phyloP scores from a whole-genome alignment of 2,888 invertebrate genomes.

The Oscheius sp. region DNA sequence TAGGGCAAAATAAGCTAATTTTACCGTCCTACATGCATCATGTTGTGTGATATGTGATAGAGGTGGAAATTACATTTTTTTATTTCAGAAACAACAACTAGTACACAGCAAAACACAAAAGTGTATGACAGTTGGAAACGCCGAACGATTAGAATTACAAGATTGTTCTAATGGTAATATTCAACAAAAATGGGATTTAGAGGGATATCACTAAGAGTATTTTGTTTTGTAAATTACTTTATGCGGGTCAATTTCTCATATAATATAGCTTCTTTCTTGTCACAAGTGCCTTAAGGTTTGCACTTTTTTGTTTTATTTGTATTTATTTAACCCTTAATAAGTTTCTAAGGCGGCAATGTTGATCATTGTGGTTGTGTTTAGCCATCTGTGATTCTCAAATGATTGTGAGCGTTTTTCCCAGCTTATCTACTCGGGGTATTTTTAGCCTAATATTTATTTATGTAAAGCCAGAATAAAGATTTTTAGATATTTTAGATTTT shows the following conservation, averaged over 20 bases:
- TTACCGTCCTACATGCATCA: not conserved
- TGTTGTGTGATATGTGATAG: not conserved
- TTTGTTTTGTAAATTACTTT: not conserved
- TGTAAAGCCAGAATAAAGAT: not conserved
- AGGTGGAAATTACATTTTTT: not conserved
- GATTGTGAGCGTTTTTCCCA: conserved; percentile 6
- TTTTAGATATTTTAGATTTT: not conserved
- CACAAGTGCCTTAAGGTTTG: conserved; percentile 10
- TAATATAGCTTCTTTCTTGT: not conserved
- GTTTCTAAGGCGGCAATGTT: not conserved
- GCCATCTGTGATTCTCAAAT: conserved; percentile 20
- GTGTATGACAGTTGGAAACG: conserved; percentile 14
- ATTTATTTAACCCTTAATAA: not conserved
- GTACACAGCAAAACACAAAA: conserved; percentile 30
- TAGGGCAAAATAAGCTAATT: not conserved
- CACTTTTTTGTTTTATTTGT: not conserved
- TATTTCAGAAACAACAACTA: conserved; percentile 21
- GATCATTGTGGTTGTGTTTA: conserved; percentile 15
- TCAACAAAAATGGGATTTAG: conserved; percentile 28
- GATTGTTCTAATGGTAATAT: conserved; percentile 9
- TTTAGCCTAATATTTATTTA: not conserved
- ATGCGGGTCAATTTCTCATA: conserved; percentile 5
- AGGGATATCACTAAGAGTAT: conserved; percentile 14
- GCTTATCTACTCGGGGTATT: conserved; percentile 8
- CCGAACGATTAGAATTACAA: conserved; percentile 17